Evolutionary conservation across 2,888 invertebrate genomes (phyloP).

Genomic region (Itoplectis maculator): DNA sequence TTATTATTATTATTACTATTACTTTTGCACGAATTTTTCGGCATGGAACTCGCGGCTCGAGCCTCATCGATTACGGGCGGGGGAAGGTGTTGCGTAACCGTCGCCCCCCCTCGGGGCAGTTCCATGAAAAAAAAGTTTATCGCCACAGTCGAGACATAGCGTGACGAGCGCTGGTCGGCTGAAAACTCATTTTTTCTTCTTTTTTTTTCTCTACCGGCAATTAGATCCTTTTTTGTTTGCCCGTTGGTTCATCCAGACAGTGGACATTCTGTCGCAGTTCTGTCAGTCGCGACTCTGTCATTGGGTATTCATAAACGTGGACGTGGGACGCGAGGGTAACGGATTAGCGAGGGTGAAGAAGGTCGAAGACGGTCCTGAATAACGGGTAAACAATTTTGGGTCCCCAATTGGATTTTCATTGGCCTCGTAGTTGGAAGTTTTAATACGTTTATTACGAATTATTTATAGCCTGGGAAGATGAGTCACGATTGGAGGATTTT

Average conservation of each 20-base stretch:
- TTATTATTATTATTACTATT: conserved; percentile 15
- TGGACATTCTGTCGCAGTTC: too few relatives aligned
- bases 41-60: not conserved
- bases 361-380: too few relatives aligned
- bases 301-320: too few relatives aligned
- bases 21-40: not conserved
- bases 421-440: too few relatives aligned
- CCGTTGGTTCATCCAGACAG: not conserved
- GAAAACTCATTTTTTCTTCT: not conserved
- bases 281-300: too few relatives aligned
- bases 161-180: conserved; percentile 18
- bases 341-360: too few relatives aligned
- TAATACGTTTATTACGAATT: too few relatives aligned
- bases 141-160: conserved; percentile 18
- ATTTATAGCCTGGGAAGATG: too few relatives aligned
- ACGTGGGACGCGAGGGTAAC: too few relatives aligned
- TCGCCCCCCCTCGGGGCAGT: not conserved
- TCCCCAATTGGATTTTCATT: too few relatives aligned
- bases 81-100: conserved; percentile 1
- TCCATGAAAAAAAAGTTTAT: conserved; percentile 47
- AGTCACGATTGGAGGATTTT: too few relatives aligned
- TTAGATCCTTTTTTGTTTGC: not conserved
- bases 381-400: too few relatives aligned
- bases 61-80: not conserved
- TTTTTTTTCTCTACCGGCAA: not conserved